Base-by-base conservation (phyloP, 2,113 vertebrate species). In the Brachyistius frenatus region DNA sequence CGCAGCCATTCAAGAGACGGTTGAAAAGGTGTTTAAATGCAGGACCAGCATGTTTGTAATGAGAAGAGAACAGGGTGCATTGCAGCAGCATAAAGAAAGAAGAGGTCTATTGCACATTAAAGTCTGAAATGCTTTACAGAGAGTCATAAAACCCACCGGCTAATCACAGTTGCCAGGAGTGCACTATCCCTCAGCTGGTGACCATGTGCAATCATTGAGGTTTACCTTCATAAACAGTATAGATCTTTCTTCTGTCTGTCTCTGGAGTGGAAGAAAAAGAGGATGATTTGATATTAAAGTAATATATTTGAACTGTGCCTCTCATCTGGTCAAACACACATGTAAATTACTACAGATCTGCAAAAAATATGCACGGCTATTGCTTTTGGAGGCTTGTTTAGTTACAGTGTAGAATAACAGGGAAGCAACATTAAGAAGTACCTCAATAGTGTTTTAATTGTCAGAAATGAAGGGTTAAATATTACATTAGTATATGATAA, bases 11-110 rank as follows among this genome's bases (percentile, higher is more conserved):
- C 86, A 80, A 77, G 16, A 63, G 73, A 78, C 55, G 65, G 78
- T 66, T 75, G 66, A 46, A 81, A 78, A 92, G 78, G 67, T 90
- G 84, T 86, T 81, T 82, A 87, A 91, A 61, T 89, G 87, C 93
- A 86, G 83, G 77, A 79, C 71, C 87, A 92, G 92, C 87, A 89
- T 90, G 91, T 94, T 92, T 93, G 80, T 94, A 93, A 94, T 92
- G 93, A 93, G 88, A 73, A 52, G 63, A 74, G 70, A 80, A 81
- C 44, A 75, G 75, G 67, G 56, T 54, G 69, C 85, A 88, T 81
- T 89, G 87, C 92, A 90, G 91, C 85, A 70, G 71, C 87, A 91
- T 93, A 92, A 92, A 90, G 87, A 88, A 86, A 69, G 71, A 82
- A 68, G 76, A 89, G 82, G 85, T 88, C 86, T 86, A 88, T 88